Conservation (phyloP, 2,888 invertebrate genomes). For the Tipula unca region DNA sequence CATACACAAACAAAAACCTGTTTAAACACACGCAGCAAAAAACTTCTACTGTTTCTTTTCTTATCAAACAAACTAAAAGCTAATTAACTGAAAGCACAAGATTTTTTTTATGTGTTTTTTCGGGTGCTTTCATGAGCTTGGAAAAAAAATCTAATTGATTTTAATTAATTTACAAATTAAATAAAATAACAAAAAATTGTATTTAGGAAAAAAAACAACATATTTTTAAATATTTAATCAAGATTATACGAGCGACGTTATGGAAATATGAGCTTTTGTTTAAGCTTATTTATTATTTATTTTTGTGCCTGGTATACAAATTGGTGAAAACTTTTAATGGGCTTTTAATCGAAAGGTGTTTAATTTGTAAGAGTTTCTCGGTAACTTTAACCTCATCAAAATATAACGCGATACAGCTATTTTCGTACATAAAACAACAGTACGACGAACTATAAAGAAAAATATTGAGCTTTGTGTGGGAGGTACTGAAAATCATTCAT, state of each 20-base stretch:
- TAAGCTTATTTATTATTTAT: background rate
- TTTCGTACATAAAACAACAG: too few species aligned
- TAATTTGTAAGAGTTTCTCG: too few species aligned
- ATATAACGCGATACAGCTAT: too few species aligned
- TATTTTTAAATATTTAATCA: constrained; percentile 1
- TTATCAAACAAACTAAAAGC: constrained; percentile 8
- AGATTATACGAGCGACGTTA: background rate
- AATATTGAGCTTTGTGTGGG: too few species aligned
- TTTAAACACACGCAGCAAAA: background rate
- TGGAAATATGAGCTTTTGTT: background rate
- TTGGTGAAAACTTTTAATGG: background rate
- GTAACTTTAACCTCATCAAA: too few species aligned
- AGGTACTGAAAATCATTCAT: too few species aligned
- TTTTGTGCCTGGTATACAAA: background rate
- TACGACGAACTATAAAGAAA: too few species aligned
- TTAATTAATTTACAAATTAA: background rate
- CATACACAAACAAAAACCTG: background rate
- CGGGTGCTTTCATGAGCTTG: background rate
- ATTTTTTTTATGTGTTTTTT: background rate
- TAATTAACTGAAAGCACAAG: constrained; percentile 8
- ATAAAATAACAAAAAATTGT: background rate
- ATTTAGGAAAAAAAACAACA: background rate
- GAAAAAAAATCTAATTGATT: background rate
- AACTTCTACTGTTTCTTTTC: background rate
- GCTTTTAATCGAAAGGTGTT: background rate